phyloP scores from a whole-genome alignment of 2,888 invertebrate species.

The Phasia obesa region DNA sequence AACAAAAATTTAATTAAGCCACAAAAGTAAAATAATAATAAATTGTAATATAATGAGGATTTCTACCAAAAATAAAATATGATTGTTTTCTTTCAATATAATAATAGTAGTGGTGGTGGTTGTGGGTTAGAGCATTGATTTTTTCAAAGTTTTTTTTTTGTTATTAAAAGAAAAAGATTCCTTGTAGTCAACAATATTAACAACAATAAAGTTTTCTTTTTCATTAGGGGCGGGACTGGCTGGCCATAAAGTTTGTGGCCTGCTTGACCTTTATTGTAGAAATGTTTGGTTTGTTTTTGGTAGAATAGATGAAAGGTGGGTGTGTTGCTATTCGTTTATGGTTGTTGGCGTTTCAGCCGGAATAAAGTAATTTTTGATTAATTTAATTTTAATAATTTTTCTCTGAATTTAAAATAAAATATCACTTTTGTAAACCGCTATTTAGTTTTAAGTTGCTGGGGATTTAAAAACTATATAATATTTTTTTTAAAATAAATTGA shows the following conservation, averaged over 20 bases:
- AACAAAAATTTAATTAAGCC: background rate
- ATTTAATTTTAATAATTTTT: no score
- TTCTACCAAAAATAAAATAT: background rate
- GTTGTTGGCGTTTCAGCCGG: no score
- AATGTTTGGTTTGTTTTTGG: background rate
- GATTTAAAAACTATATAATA: no score
- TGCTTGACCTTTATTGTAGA: background rate
- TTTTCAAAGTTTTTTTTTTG: slow-evolving; percentile 10
- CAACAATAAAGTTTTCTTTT: slow-evolving; percentile 8
- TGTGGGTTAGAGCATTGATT: no score
- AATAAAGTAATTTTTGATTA: no score
- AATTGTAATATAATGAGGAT: background rate
- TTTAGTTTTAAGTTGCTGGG: no score
- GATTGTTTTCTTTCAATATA: no score
- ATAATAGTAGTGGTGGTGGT: background rate
- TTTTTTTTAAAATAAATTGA: no score
- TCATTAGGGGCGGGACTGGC: background rate
- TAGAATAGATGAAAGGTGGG: no score
- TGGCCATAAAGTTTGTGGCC: background rate
- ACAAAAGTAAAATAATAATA: background rate
- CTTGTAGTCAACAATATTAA: slow-evolving; percentile 4
- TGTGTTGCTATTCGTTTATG: no score
- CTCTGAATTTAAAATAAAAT: no score
- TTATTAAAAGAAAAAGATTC: background rate
- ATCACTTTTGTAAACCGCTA: no score